These are phyloP conservation scores for Spilarctia lutea DNA, from an alignment of 2,888 invertebrate species.

Conservation along the genomic window DNA sequence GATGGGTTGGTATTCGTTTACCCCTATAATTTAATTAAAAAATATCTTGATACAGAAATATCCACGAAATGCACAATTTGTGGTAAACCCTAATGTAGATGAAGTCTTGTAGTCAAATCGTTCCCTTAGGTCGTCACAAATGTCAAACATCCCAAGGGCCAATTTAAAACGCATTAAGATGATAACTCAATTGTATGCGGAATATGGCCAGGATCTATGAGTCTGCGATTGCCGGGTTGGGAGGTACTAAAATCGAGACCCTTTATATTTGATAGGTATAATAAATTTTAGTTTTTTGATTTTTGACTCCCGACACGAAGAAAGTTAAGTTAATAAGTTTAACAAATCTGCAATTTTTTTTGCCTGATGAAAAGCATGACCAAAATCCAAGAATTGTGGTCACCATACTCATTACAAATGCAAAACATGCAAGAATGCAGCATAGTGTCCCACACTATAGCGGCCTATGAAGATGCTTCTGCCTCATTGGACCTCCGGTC, in stretches of 20 bases:
- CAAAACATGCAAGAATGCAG: no score
- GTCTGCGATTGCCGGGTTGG: constrained; percentile 24
- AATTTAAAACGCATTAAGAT: constrained; percentile 84
- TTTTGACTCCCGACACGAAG: no score
- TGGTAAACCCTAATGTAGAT: constrained; percentile 30
- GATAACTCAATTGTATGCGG: constrained; percentile 80
- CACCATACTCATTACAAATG: no score
- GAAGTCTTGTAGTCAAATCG: constrained; percentile 61
- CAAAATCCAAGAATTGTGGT: no score
- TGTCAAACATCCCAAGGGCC: constrained; percentile 72
- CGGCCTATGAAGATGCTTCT: no score
- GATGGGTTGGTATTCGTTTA: no score
- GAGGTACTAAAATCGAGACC: background rate
- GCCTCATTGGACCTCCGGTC: no score
- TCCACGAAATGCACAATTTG: background rate
- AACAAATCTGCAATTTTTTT: no score
- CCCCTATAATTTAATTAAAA: no score
- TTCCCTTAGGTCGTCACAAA: constrained; percentile 66
- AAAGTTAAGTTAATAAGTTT: no score
- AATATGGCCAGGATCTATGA: constrained; percentile 56
- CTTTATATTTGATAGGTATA: background rate
- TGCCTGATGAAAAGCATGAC: no score
- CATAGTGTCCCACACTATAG: no score
- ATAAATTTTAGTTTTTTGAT: background rate
- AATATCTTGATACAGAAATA: background rate